Evolutionary conservation across 92 coral and sea anemone genomes (phyloP).

Genomic region (Metridium senile): DNA sequence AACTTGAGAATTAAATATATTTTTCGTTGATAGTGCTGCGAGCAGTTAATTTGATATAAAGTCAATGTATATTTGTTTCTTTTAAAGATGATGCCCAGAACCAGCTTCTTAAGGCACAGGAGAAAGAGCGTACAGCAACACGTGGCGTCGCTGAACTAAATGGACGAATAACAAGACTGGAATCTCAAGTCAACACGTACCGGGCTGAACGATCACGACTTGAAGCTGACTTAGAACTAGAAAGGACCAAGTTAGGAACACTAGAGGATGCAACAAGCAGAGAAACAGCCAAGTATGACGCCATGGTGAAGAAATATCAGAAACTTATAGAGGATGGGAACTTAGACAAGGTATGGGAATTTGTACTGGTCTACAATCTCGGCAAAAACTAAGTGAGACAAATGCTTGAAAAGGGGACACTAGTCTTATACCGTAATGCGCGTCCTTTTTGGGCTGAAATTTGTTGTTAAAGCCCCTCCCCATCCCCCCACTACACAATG

Average conservation of each 20-base stretch:
- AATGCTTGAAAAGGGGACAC: too few species aligned
- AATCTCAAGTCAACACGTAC: conserved; percentile 85
- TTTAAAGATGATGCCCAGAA: conserved; percentile 80
- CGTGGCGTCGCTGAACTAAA: conserved; percentile 75
- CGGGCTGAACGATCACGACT: conserved; percentile 91
- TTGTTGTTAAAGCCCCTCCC: too few species aligned
- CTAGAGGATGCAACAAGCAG: conserved; percentile 88
- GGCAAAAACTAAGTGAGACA: too few species aligned
- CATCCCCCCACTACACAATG: too few species aligned
- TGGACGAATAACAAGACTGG: conserved; percentile 81
- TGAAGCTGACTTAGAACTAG: conserved; percentile 91
- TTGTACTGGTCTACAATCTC: too few species aligned
- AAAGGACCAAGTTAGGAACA: conserved; percentile 71
- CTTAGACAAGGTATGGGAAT: conserved; percentile 72
- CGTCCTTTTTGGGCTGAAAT: too few species aligned
- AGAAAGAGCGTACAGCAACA: conserved; percentile 88
- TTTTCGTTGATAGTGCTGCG: too few species aligned
- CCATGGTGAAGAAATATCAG: conserved; percentile 66
- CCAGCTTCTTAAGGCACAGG: conserved; percentile 81
- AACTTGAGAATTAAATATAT: too few species aligned
- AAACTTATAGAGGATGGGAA: conserved; percentile 77
- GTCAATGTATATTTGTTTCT: background rate
- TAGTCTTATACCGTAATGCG: too few species aligned
- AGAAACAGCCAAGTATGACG: conserved; percentile 81
- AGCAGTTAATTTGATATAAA: background rate